phyloP scores from a whole-genome alignment of 1,140 invertebrate genomes.

The Parapsyche elsis region DNA sequence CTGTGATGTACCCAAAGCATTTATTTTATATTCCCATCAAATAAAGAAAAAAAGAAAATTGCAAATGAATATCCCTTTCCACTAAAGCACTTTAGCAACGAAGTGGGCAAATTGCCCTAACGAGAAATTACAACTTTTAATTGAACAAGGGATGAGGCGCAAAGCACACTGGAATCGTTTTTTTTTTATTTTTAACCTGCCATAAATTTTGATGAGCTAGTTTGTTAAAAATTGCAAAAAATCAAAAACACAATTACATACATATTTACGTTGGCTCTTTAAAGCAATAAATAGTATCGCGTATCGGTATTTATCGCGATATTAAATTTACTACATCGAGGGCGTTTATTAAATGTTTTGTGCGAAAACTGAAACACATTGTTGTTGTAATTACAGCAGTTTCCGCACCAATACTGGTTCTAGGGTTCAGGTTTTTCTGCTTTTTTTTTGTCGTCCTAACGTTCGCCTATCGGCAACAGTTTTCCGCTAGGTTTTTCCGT shows the following conservation, averaged over 20 bases:
- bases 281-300: neutral
- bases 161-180: no score
- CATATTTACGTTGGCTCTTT: neutral
- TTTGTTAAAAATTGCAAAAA: no score
- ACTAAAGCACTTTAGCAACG: conserved; percentile 1
- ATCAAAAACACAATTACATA: no score
- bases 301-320: conserved; percentile 12
- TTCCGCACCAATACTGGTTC: neutral
- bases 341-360: conserved; percentile 21
- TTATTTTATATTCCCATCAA: no score
- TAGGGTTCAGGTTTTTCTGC: neutral
- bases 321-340: neutral
- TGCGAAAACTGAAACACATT: neutral
- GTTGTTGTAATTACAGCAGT: conserved; percentile 15
- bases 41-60: neutral
- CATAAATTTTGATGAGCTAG: no score
- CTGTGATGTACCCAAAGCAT: no score
- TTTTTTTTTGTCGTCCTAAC: neutral
- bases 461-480: neutral
- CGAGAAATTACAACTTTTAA: conserved; percentile 32
- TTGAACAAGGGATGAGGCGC: neutral
- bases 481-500: neutral
- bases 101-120: conserved; percentile 21
- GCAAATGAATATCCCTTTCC: conserved; percentile 17
- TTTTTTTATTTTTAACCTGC: no score